A percentile compares a stretch with the other conserved stretches of the same genome.
Evolutionary conservation across 2,888 invertebrate species (phyloP).

Genomic region (Timandra comae): DNA sequence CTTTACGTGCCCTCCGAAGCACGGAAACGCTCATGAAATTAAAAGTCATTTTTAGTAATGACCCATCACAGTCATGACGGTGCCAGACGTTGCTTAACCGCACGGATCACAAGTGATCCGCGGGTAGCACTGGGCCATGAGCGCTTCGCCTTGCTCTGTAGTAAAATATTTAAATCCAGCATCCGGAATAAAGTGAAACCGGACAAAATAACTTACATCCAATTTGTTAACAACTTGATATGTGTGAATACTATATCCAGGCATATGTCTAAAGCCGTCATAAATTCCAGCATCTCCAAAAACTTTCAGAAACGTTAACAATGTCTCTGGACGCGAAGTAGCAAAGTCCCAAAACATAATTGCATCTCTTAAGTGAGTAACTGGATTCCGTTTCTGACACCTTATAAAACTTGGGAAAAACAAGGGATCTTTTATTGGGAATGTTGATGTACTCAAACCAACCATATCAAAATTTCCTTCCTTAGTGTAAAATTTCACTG

Average conservation of each 20-base stretch:
- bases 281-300: constrained; percentile 94
- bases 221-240: constrained; percentile 88
- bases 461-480: constrained; percentile 94
- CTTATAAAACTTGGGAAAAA: constrained; percentile 94
- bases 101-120: too few relatives aligned
- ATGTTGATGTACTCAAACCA: constrained; percentile 92
- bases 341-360: constrained; percentile 97
- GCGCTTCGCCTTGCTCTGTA: too few relatives aligned
- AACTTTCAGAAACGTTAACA: constrained; percentile 87
- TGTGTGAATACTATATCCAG: constrained; percentile 94
- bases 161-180: constrained; percentile 88
- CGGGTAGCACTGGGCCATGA: too few relatives aligned
- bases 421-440: constrained; percentile 90
- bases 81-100: too few relatives aligned
- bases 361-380: constrained; percentile 87
- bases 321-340: constrained; percentile 86
- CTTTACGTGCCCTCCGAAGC: too few relatives aligned
- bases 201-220: constrained; percentile 83
- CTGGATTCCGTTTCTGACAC: constrained; percentile 94
- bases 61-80: too few relatives aligned
- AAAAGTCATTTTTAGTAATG: too few relatives aligned
- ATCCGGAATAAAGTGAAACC: constrained; percentile 92
- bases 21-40: too few relatives aligned
- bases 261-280: constrained; percentile 92
- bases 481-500: constrained; percentile 92